A percentile compares a stretch with the other conserved stretches of the same genome.
phyloP scores from a whole-genome alignment of 2,113 vertebrate species.

The Heliornis fulica region DNA sequence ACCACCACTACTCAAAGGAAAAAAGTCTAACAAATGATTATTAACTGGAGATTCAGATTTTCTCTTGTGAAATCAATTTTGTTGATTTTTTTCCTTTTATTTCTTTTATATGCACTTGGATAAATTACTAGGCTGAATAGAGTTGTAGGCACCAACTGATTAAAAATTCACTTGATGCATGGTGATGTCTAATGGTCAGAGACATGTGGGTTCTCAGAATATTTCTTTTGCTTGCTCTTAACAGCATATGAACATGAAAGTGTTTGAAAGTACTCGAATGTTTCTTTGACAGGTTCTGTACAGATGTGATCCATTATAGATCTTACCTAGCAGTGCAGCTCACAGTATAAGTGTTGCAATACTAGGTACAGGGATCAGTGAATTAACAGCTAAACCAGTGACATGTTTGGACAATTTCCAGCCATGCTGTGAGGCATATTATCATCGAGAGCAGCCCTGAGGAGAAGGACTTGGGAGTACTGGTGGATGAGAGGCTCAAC shows the following conservation, averaged over 20 bases:
- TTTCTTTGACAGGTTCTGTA: neutral
- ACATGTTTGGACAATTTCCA: neutral
- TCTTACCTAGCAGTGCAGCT: neutral
- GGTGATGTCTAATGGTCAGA: neutral
- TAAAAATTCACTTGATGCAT: neutral
- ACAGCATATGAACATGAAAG: neutral
- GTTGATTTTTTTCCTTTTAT: neutral
- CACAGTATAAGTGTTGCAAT: neutral
- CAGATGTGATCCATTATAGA: neutral
- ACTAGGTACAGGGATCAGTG: neutral
- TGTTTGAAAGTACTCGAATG: neutral
- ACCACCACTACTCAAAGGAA: conserved; percentile 10
- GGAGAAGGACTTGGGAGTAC: too few species aligned
- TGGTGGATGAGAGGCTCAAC: too few species aligned
- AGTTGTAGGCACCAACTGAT: neutral
- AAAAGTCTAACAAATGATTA: conserved; percentile 4
- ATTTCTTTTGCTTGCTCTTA: neutral
- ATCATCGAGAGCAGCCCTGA: too few species aligned
- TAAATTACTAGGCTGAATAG: neutral
- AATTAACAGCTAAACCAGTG: neutral
- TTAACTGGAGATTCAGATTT: neutral
- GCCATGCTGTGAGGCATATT: neutral
- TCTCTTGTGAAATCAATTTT: conserved; percentile 14
- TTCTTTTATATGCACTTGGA: neutral
- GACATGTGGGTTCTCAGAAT: neutral